A percentile compares a stretch with the other conserved stretches of the same genome.
These are phyloP conservation scores for Tangara arthus DNA, from an alignment of 2,797 vertebrate species.

Conservation along the genomic window DNA sequence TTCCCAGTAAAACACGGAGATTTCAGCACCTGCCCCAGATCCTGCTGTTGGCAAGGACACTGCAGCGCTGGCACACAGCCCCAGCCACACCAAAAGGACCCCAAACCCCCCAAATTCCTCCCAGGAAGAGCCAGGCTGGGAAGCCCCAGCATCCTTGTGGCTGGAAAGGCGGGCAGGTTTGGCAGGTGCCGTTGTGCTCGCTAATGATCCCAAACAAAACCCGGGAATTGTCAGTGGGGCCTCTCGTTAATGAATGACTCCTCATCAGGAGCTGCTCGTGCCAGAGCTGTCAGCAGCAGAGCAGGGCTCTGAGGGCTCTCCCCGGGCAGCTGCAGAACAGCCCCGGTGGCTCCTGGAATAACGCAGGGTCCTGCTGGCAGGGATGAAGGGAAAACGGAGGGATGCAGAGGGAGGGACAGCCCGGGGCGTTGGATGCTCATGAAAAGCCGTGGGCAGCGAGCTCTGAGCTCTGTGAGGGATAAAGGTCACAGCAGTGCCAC, in stretches of 20 bases:
- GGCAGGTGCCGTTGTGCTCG: not conserved
- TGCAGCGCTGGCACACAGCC: not conserved
- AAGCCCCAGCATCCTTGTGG: not conserved
- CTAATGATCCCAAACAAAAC: not conserved
- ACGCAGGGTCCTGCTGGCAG: not conserved
- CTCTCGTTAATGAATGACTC: not conserved
- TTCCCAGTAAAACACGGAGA: accelerated
- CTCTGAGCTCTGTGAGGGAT: not conserved
- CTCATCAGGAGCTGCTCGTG: slow-evolving; percentile 1
- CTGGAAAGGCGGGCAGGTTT: not conserved
- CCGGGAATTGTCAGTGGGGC: not conserved
- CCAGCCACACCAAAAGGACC: not conserved
- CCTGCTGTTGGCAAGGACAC: not conserved
- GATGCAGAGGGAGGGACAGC: not conserved
- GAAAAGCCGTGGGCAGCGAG: accelerated
- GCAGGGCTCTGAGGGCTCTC: not conserved
- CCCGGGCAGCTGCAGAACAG: not conserved
- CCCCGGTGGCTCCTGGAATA: not conserved
- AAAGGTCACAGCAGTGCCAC: not conserved
- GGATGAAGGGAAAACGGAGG: not conserved
- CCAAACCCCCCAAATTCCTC: not conserved
- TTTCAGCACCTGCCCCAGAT: not conserved
- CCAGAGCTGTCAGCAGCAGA: not conserved
- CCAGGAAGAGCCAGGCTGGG: not conserved
- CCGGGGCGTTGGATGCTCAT: not conserved